phyloP scores from a whole-genome alignment of 2,113 vertebrate genomes.

The Dissostichus mawsoni region DNA sequence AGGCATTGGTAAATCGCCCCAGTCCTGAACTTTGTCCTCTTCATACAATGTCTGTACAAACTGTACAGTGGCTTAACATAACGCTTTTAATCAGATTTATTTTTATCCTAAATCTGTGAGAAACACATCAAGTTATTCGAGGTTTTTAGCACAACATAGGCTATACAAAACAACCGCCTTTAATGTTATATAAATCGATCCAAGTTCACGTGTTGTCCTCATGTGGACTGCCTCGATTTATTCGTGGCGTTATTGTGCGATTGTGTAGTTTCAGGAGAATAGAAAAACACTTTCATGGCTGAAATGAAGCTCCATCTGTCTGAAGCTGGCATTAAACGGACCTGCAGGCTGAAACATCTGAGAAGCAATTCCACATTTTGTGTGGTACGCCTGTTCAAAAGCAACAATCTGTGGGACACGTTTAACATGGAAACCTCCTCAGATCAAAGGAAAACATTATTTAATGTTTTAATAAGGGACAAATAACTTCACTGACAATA shows the following conservation, averaged over 20 bases:
- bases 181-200: not conserved
- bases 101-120: not conserved
- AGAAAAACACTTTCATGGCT: constrained; percentile 2
- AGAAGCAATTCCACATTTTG: constrained; percentile 30
- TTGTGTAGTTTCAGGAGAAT: not conserved
- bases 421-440: constrained; percentile 12
- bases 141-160: not conserved
- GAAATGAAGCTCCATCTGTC: constrained; percentile 46
- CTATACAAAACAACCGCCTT: not conserved
- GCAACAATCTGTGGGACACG: not conserved
- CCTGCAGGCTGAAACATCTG: constrained; percentile 42
- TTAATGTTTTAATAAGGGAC: constrained; percentile 20
- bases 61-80: not conserved
- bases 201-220: not conserved
- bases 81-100: not conserved
- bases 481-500: constrained; percentile 5
- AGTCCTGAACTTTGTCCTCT: constrained; percentile 14
- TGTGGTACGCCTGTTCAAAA: constrained; percentile 13
- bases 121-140: not conserved
- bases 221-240: not conserved
- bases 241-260: not conserved
- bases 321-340: constrained; percentile 39
- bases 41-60: not conserved
- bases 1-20: not conserved
- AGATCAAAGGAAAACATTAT: constrained; percentile 9